A percentile compares a stretch with the other conserved stretches of the same genome.
Conservation (phyloP, 2,113 vertebrate species). For the Ageneiosus marmoratus region DNA sequence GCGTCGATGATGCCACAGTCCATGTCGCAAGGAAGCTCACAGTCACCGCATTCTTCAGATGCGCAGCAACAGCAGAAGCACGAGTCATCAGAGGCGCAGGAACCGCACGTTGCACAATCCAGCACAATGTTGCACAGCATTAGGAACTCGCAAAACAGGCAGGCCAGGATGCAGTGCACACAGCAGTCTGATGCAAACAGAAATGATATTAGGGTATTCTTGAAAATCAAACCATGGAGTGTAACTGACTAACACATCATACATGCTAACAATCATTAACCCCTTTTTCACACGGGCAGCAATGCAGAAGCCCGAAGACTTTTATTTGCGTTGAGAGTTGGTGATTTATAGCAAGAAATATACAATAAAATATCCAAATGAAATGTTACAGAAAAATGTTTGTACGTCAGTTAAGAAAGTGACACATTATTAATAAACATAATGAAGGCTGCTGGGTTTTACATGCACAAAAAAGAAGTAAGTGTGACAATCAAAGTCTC, state of each 20-base stretch:
- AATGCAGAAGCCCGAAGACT: not conserved
- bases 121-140: conserved; percentile 94
- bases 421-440: too few relatives aligned
- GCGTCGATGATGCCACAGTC: conserved; percentile 99
- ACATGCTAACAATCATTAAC: not conserved
- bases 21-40: conserved; percentile 96
- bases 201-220: not conserved
- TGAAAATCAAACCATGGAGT: not conserved
- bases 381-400: too few relatives aligned
- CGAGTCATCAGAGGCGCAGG: conserved; percentile 88
- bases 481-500: too few relatives aligned
- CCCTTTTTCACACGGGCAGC: not conserved
- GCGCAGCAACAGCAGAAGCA: conserved; percentile 95
- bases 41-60: conserved; percentile 90
- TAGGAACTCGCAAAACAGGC: conserved; percentile 98
- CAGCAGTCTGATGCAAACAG: conserved; percentile 84
- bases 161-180: conserved; percentile 96
- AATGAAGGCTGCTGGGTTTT: too few relatives aligned
- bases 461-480: too few relatives aligned
- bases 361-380: too few relatives aligned
- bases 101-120: conserved; percentile 95
- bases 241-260: not conserved
- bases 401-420: too few relatives aligned
- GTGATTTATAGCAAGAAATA: not conserved
- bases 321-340: not conserved